These are phyloP conservation scores for Canis aureus DNA, from an alignment of 2,113 vertebrate species.

Conservation along the genomic window DNA sequence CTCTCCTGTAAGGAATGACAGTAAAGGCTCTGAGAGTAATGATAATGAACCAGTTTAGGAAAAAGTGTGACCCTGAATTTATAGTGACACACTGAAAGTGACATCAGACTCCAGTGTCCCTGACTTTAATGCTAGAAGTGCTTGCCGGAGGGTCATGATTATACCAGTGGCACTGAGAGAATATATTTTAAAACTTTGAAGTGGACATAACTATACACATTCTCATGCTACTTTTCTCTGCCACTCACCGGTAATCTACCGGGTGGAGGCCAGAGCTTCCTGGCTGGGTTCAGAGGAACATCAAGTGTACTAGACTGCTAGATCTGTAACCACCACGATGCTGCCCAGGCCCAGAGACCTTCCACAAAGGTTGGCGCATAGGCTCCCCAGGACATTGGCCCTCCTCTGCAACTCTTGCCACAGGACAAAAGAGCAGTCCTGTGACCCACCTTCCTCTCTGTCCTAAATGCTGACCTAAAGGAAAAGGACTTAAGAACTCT, in stretches of 20 bases:
- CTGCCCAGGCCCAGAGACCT: neutral
- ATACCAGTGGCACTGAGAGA: too few species aligned
- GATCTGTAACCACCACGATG: accelerated
- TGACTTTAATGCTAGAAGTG: accelerated
- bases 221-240: accelerated
- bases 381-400: neutral
- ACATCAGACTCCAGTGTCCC: accelerated
- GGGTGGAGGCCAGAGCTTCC: neutral
- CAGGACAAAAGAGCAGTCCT: too few species aligned
- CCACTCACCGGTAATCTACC: accelerated
- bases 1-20: neutral
- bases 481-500: neutral
- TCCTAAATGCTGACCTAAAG: neutral
- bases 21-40: neutral
- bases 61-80: neutral
- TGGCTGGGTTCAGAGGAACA: neutral
- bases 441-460: too few species aligned
- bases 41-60: neutral
- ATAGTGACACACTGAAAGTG: neutral
- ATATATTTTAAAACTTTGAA: too few species aligned
- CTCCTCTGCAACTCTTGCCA: neutral
- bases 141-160: accelerated
- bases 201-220: accelerated
- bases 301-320: neutral
- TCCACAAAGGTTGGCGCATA: accelerated